phyloP scores from a whole-genome alignment of 2,797 vertebrate species.

The Okamejei kenojei region DNA sequence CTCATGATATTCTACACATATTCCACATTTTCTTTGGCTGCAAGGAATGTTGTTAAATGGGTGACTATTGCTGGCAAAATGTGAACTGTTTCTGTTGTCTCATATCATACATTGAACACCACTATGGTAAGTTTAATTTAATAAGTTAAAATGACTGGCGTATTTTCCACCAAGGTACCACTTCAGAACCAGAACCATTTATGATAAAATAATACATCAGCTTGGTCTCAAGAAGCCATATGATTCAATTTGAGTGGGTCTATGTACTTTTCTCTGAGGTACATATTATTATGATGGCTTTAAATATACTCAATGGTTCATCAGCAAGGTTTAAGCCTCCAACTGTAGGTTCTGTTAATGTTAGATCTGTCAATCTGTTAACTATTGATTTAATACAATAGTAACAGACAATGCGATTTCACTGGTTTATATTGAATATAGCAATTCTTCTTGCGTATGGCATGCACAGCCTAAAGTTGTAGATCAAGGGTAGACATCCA shows the following conservation, averaged over 20 bases:
- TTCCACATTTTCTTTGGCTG: constrained; percentile 33
- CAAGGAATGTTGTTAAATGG: not conserved
- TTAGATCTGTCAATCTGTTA: too few species aligned
- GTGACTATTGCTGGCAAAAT: not conserved
- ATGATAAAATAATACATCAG: not conserved
- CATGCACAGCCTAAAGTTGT: too few species aligned
- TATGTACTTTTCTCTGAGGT: not conserved
- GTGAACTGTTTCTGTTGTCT: not conserved
- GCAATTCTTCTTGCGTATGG: not conserved
- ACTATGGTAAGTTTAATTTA: too few species aligned
- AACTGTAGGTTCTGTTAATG: not conserved
- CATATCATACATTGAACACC: not conserved
- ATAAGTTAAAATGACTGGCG: not conserved
- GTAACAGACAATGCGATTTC: not conserved
- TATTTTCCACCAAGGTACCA: not conserved
- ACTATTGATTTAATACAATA: not conserved
- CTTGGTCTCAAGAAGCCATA: not conserved
- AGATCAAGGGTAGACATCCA: too few species aligned
- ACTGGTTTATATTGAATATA: not conserved
- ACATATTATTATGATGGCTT: not conserved
- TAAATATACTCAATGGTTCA: not conserved
- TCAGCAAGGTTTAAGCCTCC: too few species aligned
- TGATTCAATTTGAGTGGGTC: too few species aligned
- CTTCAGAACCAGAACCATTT: not conserved
- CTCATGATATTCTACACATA: not conserved